Conservation (phyloP, 1,140 invertebrate species). For the Zophobas atratus region DNA sequence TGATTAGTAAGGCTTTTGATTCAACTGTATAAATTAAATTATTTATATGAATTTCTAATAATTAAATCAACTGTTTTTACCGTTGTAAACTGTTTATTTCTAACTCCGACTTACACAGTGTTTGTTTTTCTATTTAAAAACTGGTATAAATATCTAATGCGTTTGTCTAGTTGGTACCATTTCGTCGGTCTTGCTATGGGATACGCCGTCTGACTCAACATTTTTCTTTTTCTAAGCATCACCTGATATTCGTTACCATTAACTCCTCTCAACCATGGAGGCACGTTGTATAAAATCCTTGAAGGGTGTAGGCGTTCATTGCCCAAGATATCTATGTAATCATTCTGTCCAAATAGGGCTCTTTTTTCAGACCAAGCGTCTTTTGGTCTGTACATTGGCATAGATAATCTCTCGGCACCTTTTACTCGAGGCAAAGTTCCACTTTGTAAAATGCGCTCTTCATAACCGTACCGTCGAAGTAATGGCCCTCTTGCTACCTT, state of each 20-base stretch:
- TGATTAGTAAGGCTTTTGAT: conserved; percentile 22
- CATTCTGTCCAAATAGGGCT: conserved; percentile 95
- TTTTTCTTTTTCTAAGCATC: conserved; percentile 82
- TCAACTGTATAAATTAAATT: conserved; percentile 54
- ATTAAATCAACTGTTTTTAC: conserved; percentile 58
- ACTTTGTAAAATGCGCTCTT: conserved; percentile 76
- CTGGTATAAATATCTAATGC: conserved; percentile 82
- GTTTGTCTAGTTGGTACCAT: conserved; percentile 81
- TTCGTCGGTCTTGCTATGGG: conserved; percentile 80
- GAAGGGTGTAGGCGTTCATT: conserved; percentile 86
- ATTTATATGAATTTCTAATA: conserved; percentile 62
- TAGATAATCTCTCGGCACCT: conserved; percentile 71
- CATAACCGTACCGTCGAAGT: conserved; percentile 79
- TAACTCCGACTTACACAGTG: conserved; percentile 69
- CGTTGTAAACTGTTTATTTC: conserved; percentile 29
- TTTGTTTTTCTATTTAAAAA: conserved; percentile 86
- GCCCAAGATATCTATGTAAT: conserved; percentile 96
- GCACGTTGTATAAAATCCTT: conserved; percentile 86
- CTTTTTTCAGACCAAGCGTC: conserved; percentile 82
- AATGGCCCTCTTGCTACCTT: conserved; percentile 75
- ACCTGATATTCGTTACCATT: conserved; percentile 90
- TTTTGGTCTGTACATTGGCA: conserved; percentile 81
- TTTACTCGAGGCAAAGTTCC: conserved; percentile 79
- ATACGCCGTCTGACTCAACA: conserved; percentile 73
- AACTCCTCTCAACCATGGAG: conserved; percentile 89